Evolutionary conservation across 1,140 invertebrate species (phyloP), one percentile per base, ranked within the genome.

Genomic region (Steinernema feltiae): DNA sequence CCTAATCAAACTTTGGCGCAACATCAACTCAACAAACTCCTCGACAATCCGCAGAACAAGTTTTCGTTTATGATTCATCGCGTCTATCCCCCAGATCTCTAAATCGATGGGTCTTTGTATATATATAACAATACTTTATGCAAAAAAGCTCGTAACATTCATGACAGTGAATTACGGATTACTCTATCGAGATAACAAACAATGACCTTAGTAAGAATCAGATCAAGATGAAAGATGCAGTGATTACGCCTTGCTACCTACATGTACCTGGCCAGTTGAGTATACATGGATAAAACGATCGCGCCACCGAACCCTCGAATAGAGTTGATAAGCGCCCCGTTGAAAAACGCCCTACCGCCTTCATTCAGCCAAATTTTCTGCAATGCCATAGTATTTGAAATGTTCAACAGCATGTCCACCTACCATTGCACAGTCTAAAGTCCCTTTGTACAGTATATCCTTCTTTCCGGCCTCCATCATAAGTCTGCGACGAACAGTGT

Each of bases 301-400:
- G 89, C 88, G 32, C 88, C 88, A 73, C 88, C 88, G 80, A 92
- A 91, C 29, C 88, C 88, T 76, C 88, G 79, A 32, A 90, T 87
- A 71, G 90, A 88, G 82, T 90, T 90, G 46, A 89, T 83, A n/a
- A 87, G 82, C 30, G 89, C 89, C 74, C 89, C 89, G 80, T 88
- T 88, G 86, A 89, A 89, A 79, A 90, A 85, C 53, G 88, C 88
- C 82, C 86, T 87, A 1, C 48, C 46, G 24, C 89, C 89, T 82
- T 90, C 89, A 21, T 85, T 86, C 75, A 84, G 87, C 48, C 88
- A 77, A 77, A 90, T 89, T 76, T 88, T 82, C 75, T 86, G 87
- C 92, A 93, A 94, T 89, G 92, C 7, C n/a, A 46, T 46, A n/a
- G n/a, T 7, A 46, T 46, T n/a, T 12, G 41, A 12, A 46, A 46